These are phyloP conservation scores for Sebastes kiyomatsui DNA, from an alignment of 2,797 vertebrate species.

Conservation along the genomic window DNA sequence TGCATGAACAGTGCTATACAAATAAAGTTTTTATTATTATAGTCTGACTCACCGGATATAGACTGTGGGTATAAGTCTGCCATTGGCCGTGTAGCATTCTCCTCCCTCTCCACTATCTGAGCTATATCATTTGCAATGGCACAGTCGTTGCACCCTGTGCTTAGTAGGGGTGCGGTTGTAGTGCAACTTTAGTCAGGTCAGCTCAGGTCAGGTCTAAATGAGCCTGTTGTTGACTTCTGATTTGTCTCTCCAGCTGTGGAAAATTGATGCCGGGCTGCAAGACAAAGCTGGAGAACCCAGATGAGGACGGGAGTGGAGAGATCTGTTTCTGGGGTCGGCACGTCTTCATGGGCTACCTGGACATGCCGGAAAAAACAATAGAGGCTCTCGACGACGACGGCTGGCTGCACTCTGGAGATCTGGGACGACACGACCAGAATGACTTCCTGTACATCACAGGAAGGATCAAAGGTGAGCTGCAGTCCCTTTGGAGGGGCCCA, in stretches of 20 bases:
- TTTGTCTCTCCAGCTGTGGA: constrained; percentile 78
- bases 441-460: constrained; percentile 85
- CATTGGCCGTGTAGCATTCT: not conserved
- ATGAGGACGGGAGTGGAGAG: constrained; percentile 80
- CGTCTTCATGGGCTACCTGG: constrained; percentile 87
- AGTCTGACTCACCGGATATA: not conserved
- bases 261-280: constrained; percentile 78
- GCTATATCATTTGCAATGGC: not conserved
- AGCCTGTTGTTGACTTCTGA: not conserved
- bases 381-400: constrained; percentile 81
- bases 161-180: not conserved
- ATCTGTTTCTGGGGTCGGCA: constrained; percentile 86
- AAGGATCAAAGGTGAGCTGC: constrained; percentile 81
- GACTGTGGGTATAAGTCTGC: not conserved
- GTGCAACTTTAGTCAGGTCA: not conserved
- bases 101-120: not conserved
- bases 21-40: not conserved
- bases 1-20: not conserved
- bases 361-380: constrained; percentile 77
- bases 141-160: too few relatives aligned
- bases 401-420: constrained; percentile 87
- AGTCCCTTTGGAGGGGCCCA: too few relatives aligned
- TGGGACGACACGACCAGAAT: constrained; percentile 75
- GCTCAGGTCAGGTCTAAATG: not conserved
- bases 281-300: constrained; percentile 79